Evolutionary conservation across 2,113 vertebrate genomes (phyloP), one percentile per base, ranked within the genome.

Genomic region (Corythornis madagascariensis): DNA sequence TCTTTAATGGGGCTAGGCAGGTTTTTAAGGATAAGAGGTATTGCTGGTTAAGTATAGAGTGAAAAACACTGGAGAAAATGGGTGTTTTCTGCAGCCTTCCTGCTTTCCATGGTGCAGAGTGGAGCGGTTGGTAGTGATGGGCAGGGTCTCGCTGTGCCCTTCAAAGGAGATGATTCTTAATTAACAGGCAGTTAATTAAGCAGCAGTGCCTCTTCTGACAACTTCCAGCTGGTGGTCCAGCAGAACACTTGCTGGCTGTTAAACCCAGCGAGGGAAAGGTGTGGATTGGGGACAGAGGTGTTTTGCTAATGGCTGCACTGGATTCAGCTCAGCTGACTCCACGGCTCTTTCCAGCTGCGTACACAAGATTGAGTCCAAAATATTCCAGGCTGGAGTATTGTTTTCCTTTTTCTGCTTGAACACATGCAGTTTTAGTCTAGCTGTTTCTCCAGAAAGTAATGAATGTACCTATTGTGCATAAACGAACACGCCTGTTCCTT

Each of bases 381-480:
- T 65, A 14, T 13, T 83, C 70, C 55, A 21, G 0, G 1, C 57
- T 57, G 15, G 35, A 13, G 4, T 42, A 15, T 9, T 48, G 31
- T 38, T 85, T 63, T 50, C 13, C 29, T 52, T 60, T 75, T 71
- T 52, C 75, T 88, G 33, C 19, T 52, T 3, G 28, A 65, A n/a
- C 60, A 40, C 56, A 74, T 56, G 17, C 56, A 55, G 7, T 47
- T 64, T 89, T 3, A 81, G 64, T 29, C 72, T 72, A 35, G 35
- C 55, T 83, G 42, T 83, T 85, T 79, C 25, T 69, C 67, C 84
- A 35, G 6, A 52, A 35, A 29, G 19, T 42, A 52, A 71, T 83
- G 43, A 52, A 71, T 83, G 82, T 91, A 64, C 84, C 67, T 92
- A 7, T 71, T 85, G 82, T 94, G 92, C 92, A 67, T 80, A 89